Conservation (phyloP, 2,113 vertebrate genomes). For the Okapia johnstoni region DNA sequence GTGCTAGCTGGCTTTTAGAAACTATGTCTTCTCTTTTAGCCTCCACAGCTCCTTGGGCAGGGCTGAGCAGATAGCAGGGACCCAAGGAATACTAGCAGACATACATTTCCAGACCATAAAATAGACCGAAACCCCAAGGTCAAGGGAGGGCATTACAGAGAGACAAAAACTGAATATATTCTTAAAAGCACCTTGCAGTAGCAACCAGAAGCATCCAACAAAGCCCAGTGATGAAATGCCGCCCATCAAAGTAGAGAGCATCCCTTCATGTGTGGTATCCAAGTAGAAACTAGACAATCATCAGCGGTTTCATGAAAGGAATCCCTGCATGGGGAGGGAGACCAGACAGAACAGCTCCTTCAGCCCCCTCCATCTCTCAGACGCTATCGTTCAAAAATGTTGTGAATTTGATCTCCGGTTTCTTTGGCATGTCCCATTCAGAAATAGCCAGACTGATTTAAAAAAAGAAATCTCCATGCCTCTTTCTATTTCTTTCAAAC, state of each 20-base stretch:
- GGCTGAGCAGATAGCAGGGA: background rate
- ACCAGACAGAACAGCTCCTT: background rate
- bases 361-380: background rate
- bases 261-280: background rate
- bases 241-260: background rate
- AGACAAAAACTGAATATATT: background rate
- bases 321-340: background rate
- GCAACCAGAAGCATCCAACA: background rate
- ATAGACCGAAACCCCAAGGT: background rate
- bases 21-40: background rate
- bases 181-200: background rate
- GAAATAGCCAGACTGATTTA: conserved; percentile 70
- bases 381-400: background rate
- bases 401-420: conserved; percentile 37
- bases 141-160: background rate
- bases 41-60: background rate
- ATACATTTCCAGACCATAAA: background rate
- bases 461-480: conserved; percentile 64
- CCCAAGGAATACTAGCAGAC: background rate
- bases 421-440: conserved; percentile 60
- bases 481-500: conserved; percentile 63
- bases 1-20: conserved; percentile 25
- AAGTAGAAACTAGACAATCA: background rate
- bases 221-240: background rate
- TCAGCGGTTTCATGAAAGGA: background rate